Evolutionary conservation across 30 jellyfish, hydroid and myxozoan species (phyloP).

Genomic region (Haliclystus octoradiatus): DNA sequence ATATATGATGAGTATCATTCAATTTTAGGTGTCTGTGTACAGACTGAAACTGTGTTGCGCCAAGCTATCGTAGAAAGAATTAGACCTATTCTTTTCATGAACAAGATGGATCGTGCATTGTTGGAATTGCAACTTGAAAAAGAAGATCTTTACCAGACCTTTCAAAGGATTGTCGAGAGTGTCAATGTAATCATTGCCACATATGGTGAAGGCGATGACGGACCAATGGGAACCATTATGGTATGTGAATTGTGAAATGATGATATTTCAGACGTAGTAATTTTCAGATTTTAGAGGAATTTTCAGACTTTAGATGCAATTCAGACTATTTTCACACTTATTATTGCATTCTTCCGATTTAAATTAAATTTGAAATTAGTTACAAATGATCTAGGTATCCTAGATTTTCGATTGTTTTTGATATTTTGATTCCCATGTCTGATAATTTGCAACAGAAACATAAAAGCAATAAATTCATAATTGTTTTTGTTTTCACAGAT

Average conservation of each 20-base stretch:
- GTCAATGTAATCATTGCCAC: constrained; percentile 97
- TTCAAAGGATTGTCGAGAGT: constrained; percentile 91
- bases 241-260: constrained; percentile 1
- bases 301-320: no score
- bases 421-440: no score
- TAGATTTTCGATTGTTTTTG: no score
- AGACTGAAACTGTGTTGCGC: constrained; percentile 99
- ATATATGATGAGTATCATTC: no score
- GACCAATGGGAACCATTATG: constrained; percentile 97
- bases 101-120: constrained; percentile 99
- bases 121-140: constrained; percentile 87
- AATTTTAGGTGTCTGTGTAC: constrained; percentile 97
- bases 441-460: no score
- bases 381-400: no score
- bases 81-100: constrained; percentile 97
- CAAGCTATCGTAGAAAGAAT: constrained; percentile 98
- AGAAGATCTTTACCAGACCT: constrained; percentile 94
- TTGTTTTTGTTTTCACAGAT: no score
- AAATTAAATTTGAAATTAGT: no score
- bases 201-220: constrained; percentile 78
- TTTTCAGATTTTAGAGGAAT: no score
- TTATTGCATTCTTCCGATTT: no score
- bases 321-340: no score
- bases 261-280: not conserved
- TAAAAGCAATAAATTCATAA: no score